Percentiles rank a stretch among this genome's conserved stretches.
These are phyloP conservation scores for Venustoraphidia nigricollis DNA, from an alignment of 2,888 invertebrate genomes.

Conservation along the genomic window DNA sequence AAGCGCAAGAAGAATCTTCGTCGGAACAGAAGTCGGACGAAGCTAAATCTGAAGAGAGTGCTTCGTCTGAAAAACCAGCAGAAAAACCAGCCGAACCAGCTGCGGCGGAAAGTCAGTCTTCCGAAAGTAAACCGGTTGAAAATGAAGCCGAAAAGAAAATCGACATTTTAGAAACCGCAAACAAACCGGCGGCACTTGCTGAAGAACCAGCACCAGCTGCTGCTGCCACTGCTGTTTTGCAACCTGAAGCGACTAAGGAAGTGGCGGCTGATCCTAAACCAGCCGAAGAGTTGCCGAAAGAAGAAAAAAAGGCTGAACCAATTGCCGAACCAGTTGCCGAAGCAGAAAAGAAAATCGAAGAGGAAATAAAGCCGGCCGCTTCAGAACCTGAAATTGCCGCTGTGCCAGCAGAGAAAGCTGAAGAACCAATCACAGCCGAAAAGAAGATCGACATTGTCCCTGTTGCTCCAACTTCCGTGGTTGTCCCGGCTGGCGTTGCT, in stretches of 20 bases:
- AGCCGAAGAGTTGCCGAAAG: slow-evolving; percentile 13
- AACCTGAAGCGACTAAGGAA: slow-evolving; percentile 6
- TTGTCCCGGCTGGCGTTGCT: not conserved
- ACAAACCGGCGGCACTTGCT: slow-evolving; percentile 5
- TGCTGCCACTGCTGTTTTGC: not conserved
- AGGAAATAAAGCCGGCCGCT: slow-evolving; percentile 12
- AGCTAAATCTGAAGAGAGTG: not conserved
- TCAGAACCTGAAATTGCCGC: not conserved
- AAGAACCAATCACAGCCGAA: slow-evolving; percentile 13
- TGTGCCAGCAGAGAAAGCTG: slow-evolving; percentile 7
- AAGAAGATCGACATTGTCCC: slow-evolving; percentile 12
- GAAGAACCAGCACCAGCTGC: slow-evolving; percentile 1
- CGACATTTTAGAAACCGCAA: slow-evolving; percentile 1
- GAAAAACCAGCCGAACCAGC: slow-evolving; percentile 14
- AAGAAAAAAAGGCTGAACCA: slow-evolving; percentile 15
- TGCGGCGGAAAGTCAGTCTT: too few species aligned
- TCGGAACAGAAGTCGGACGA: not conserved
- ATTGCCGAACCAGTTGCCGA: slow-evolving; percentile 11
- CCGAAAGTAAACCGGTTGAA: not conserved
- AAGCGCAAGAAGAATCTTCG: slow-evolving; percentile 11
- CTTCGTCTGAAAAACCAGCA: slow-evolving; percentile 16
- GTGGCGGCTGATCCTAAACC: slow-evolving; percentile 20
- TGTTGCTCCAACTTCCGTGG: not conserved
- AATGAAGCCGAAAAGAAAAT: slow-evolving; percentile 1
- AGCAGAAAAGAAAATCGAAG: slow-evolving; percentile 5